Conservation (phyloP, 1,140 invertebrate genomes). For the Hirudo medicinalis region DNA sequence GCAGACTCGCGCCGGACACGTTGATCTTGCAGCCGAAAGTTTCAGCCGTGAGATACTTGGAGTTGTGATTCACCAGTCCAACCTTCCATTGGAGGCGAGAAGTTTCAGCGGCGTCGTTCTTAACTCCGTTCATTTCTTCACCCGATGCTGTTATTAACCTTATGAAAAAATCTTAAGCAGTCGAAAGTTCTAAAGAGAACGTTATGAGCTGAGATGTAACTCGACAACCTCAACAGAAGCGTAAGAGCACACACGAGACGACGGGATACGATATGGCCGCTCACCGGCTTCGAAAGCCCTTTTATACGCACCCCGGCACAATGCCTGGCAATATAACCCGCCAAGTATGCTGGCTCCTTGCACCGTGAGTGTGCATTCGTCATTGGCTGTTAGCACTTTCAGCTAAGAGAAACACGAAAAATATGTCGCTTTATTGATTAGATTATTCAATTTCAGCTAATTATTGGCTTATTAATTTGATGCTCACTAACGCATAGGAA, state of each 20-base stretch:
- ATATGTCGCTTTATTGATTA: no score
- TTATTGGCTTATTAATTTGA: no score
- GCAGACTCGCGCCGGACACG: constrained; percentile 68
- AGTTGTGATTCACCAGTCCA: constrained; percentile 72
- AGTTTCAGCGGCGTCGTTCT: neutral
- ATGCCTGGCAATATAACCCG: neutral
- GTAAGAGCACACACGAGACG: neutral
- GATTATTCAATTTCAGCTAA: no score
- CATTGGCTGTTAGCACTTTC: neutral
- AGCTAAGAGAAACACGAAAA: no score
- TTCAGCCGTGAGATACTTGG: constrained; percentile 89
- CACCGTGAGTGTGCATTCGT: constrained; percentile 5
- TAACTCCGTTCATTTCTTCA: constrained; percentile 14
- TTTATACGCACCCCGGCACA: neutral
- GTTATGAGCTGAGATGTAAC: no score
- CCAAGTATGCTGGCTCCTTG: constrained; percentile 5
- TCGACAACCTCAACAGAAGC: neutral
- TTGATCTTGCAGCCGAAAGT: constrained; percentile 96
- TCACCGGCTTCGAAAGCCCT: neutral
- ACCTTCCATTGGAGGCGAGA: constrained; percentile 48
- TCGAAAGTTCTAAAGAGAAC: no score
- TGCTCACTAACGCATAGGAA: no score
- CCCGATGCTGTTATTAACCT: no score
- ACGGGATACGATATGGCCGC: neutral
- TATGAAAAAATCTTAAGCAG: no score